Percentiles rank a stretch among this genome's conserved stretches.
These are phyloP conservation scores for Calliscelio sp. DNA, from an alignment of 2,888 invertebrate species.

Conservation along the genomic window DNA sequence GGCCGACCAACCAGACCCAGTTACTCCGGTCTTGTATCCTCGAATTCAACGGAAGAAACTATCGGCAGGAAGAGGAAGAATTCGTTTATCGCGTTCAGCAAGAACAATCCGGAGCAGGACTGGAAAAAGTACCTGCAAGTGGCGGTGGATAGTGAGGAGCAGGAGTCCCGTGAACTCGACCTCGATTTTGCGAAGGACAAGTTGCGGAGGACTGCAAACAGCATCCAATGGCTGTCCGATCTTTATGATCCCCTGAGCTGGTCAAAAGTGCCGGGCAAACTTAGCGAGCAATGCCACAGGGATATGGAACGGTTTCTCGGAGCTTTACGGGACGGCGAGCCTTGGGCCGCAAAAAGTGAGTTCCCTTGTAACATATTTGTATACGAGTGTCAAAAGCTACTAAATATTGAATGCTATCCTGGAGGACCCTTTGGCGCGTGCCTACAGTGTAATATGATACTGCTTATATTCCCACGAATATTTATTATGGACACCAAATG, in stretches of 20 bases:
- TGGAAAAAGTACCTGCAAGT: conserved; percentile 82
- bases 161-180: conserved; percentile 78
- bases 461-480: conserved; percentile 33
- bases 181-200: conserved; percentile 83
- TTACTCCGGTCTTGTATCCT: conserved; percentile 13
- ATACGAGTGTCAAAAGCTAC: too few species aligned
- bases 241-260: conserved; percentile 90
- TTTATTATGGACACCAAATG: conserved; percentile 24
- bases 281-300: conserved; percentile 87
- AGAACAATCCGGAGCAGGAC: conserved; percentile 83
- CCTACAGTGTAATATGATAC: conserved; percentile 46
- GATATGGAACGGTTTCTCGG: conserved; percentile 88
- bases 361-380: conserved; percentile 76
- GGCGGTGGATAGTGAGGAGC: conserved; percentile 76
- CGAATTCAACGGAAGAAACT: too few species aligned
- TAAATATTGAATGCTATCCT: conserved; percentile 23
- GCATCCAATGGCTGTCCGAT: conserved; percentile 89
- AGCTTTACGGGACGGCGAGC: conserved; percentile 88
- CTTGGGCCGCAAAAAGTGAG: conserved; percentile 94
- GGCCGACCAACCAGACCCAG: conserved; percentile 44
- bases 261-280: conserved; percentile 87
- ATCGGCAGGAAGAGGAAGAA: conserved; percentile 51
- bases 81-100: conserved; percentile 78
- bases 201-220: conserved; percentile 81
- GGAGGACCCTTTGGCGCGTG: conserved; percentile 43